Evolutionary conservation across 2,113 vertebrate species (phyloP).

Genomic region (Nerophis lumbriciformis): DNA sequence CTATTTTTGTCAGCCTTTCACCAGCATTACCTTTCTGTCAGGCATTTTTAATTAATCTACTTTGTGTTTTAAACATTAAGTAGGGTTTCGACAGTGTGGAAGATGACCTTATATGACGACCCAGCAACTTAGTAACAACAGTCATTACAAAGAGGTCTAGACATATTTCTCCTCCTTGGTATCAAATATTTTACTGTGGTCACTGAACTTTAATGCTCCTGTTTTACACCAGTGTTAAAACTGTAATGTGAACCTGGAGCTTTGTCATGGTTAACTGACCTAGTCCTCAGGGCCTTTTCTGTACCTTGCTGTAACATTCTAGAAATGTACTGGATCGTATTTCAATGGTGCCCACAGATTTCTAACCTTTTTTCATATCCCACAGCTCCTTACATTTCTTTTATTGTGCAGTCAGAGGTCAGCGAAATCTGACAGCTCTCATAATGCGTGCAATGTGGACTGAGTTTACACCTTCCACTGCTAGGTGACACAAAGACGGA

Average conservation of each 20-base stretch:
- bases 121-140: slow-evolving; percentile 44
- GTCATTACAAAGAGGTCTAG: slow-evolving; percentile 30
- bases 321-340: slow-evolving; percentile 26
- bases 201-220: slow-evolving; percentile 34
- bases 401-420: slow-evolving; percentile 30
- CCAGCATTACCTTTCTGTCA: background rate
- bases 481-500: slow-evolving; percentile 24
- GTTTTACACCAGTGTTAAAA: slow-evolving; percentile 23
- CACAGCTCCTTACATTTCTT: slow-evolving; percentile 32
- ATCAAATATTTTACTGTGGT: slow-evolving; percentile 28
- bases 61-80: slow-evolving; percentile 5
- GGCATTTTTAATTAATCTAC: slow-evolving; percentile 22
- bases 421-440: slow-evolving; percentile 14
- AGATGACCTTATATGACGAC: slow-evolving; percentile 24
- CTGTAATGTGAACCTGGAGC: slow-evolving; percentile 22
- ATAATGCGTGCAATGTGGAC: slow-evolving; percentile 22
- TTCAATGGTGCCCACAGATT: slow-evolving; percentile 21
- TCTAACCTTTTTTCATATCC: slow-evolving; percentile 33
- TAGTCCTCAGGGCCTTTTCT: slow-evolving; percentile 16
- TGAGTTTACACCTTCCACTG: slow-evolving; percentile 17
- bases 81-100: slow-evolving; percentile 9
- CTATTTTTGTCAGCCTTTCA: slow-evolving; percentile 8
- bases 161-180: slow-evolving; percentile 15
- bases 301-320: slow-evolving; percentile 19
- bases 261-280: slow-evolving; percentile 31